Conservation (phyloP, 2,797 vertebrate species). For the Zalophus californianus region DNA sequence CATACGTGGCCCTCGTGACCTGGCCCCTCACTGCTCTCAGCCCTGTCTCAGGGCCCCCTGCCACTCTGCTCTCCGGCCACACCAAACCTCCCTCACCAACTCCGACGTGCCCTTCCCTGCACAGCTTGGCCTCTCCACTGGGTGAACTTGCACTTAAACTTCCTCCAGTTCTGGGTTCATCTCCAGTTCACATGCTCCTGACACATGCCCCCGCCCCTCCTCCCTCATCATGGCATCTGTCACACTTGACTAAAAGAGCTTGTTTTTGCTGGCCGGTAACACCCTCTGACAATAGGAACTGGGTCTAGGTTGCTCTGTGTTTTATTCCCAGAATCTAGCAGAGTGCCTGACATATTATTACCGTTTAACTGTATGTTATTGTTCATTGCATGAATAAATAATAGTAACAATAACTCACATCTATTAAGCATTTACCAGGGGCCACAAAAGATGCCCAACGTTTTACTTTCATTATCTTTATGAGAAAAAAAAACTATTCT, state of each 20-base stretch:
- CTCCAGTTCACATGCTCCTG: background rate
- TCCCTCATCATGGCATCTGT: background rate
- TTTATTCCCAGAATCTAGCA: background rate
- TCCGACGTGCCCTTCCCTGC: background rate
- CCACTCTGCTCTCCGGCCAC: background rate
- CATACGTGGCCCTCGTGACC: fast-evolving
- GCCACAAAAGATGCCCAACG: background rate
- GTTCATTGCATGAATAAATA: background rate
- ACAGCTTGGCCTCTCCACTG: background rate
- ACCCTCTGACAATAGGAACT: background rate
- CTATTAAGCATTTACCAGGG: background rate
- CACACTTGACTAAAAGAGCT: background rate
- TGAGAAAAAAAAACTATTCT: background rate
- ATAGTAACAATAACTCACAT: background rate
- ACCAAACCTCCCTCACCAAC: too few species aligned
- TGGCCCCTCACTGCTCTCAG: background rate
- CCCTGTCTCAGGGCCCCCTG: background rate
- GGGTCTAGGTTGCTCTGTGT: background rate
- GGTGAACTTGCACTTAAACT: background rate
- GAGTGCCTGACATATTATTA: background rate
- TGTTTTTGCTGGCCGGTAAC: background rate
- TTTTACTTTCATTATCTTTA: background rate
- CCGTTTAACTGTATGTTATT: background rate
- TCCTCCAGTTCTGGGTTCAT: background rate
- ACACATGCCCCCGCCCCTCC: background rate